phyloP scores from a whole-genome alignment of 2,888 invertebrate species.

The Oscheius sp. region DNA sequence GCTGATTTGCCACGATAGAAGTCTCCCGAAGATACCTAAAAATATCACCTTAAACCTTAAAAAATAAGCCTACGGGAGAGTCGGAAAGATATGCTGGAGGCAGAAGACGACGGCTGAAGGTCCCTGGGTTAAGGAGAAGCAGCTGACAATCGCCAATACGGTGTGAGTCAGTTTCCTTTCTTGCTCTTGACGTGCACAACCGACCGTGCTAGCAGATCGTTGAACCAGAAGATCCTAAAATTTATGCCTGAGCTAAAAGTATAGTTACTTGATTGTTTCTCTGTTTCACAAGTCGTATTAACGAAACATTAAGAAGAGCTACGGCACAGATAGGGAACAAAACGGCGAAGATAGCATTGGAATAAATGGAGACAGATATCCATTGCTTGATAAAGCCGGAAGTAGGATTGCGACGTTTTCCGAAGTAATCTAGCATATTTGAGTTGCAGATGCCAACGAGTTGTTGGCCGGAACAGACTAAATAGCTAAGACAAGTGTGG shows the following conservation, averaged over 20 bases:
- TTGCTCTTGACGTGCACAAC: slow-evolving; percentile 42
- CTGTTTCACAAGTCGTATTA: slow-evolving; percentile 51
- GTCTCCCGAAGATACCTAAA: slow-evolving; percentile 33
- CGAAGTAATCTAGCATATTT: slow-evolving; percentile 38
- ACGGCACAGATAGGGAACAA: slow-evolving; percentile 52
- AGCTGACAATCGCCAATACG: slow-evolving; percentile 55
- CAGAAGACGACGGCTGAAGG: slow-evolving; percentile 50
- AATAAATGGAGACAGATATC: slow-evolving; percentile 28
- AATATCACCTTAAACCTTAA: not conserved
- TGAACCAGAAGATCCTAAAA: slow-evolving; percentile 27
- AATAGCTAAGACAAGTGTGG: slow-evolving; percentile 42
- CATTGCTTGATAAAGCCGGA: slow-evolving; percentile 36
- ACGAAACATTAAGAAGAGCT: slow-evolving; percentile 48
- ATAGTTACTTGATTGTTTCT: slow-evolving; percentile 44
- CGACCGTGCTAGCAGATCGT: slow-evolving; percentile 14
- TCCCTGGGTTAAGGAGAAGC: slow-evolving; percentile 57
- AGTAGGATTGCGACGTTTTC: slow-evolving; percentile 45
- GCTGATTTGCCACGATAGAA: slow-evolving; percentile 45
- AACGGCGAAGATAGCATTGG: slow-evolving; percentile 46
- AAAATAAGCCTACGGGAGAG: slow-evolving; percentile 35
- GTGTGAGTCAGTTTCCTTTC: slow-evolving; percentile 57
- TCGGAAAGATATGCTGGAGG: slow-evolving; percentile 38
- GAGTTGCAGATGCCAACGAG: slow-evolving; percentile 45
- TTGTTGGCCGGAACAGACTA: slow-evolving; percentile 46
- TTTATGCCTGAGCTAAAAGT: not conserved